A percentile compares a stretch with the other conserved stretches of the same genome.
These are phyloP conservation scores for Ctenicera cuprea DNA, from an alignment of 2,888 invertebrate genomes.

Conservation along the genomic window DNA sequence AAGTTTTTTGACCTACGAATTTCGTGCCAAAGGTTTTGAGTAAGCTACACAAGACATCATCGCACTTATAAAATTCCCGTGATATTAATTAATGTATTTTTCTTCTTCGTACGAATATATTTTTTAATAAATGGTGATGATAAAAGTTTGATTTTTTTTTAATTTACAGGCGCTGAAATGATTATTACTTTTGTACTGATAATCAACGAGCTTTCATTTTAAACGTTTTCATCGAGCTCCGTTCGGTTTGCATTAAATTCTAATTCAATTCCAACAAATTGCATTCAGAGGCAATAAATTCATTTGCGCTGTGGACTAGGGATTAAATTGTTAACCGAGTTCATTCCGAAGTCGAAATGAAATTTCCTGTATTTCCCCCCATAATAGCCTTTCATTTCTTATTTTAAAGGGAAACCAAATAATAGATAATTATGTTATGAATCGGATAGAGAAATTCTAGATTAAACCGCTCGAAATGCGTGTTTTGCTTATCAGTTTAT, in stretches of 20 bases:
- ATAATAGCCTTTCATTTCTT: background rate
- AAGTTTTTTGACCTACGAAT: constrained; percentile 7
- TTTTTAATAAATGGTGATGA: constrained; percentile 37
- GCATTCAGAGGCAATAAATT: constrained; percentile 12
- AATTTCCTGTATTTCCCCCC: background rate
- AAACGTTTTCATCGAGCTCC: background rate
- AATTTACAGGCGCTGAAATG: too few species aligned
- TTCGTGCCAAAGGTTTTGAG: constrained; percentile 12
- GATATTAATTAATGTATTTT: constrained; percentile 29
- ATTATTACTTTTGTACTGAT: background rate
- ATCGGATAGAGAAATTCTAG: too few species aligned
- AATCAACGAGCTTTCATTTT: background rate
- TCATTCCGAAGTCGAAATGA: background rate
- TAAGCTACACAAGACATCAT: background rate
- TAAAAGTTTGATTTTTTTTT: background rate
- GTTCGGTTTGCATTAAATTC: background rate
- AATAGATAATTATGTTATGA: too few species aligned
- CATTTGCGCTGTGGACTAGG: background rate
- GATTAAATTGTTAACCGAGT: constrained; percentile 8
- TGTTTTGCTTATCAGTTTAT: too few species aligned
- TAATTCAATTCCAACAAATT: constrained; percentile 15
- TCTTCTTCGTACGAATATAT: constrained; percentile 37
- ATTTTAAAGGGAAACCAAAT: too few species aligned
- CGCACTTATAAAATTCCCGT: constrained; percentile 28
- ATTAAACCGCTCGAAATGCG: too few species aligned